Evolutionary conservation across 2,797 vertebrate genomes (phyloP), one percentile per base, ranked within the genome.

Genomic region (Lutjanus campechanus): DNA sequence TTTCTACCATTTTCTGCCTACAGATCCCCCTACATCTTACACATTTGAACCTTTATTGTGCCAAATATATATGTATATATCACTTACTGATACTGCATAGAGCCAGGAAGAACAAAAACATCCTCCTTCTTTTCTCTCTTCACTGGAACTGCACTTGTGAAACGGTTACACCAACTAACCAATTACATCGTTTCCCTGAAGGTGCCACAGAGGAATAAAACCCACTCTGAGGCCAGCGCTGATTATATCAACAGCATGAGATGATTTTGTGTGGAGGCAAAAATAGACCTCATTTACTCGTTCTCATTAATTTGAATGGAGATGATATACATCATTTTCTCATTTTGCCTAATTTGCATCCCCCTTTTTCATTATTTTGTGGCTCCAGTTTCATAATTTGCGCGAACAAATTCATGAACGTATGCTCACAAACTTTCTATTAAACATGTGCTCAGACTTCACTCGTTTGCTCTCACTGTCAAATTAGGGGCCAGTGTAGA

Each of bases 141-240:
- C 7, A 0, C 46, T 50, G 20, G 53, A 77, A 43, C 54, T 68
- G 68, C 71, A 22, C 60, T 76, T 67, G 53, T 75, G 59, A 61
- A 87, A 68, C 50, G 44, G 56, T 65, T 83, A 65, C 80, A 77
- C 69, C 69, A 73, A 50, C 68, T 51, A 84, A 77, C 89, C 90
- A 90, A 89, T 90, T 85, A 85, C 73, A 77, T 43, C 4, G 15
- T 75, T 85, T 81, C 83, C 87, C 85, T 81, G 82, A 88, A 92
- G 88, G 81, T 86, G 77, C 65, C 87, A 80, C 86, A 25, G 77
- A 88, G 82, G 86, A 87, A 77, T 89, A 82, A 75, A 86, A 78
- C 51, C 61, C 62, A 46, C 79, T 83, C 69, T n/a, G 80, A 82
- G 59, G 79, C 86, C 82, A 56, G 46, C 15, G 22, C 81, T 76